Percentiles rank a stretch among this genome's conserved stretches.
Conservation (phyloP, 1,140 invertebrate genomes). For the Agrypnia vestita region DNA sequence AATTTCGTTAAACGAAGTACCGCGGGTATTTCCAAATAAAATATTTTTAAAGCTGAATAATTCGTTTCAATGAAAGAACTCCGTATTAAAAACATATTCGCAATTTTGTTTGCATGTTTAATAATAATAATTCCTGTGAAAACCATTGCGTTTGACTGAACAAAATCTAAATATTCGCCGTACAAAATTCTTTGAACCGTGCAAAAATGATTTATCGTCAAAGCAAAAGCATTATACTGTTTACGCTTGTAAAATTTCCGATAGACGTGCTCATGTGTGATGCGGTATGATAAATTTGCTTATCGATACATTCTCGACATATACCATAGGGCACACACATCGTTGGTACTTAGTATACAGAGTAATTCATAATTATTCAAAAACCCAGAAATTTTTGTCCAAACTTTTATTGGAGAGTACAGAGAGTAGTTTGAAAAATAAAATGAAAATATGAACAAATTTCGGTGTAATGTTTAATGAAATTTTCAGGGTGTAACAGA, state of each 20-base stretch:
- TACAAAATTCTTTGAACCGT: slow-evolving; percentile 8
- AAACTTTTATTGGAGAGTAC: neutral
- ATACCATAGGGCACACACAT: no score
- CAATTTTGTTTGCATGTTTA: neutral
- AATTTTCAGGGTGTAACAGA: no score
- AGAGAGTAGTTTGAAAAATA: no score
- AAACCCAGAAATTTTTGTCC: neutral
- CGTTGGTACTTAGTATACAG: no score
- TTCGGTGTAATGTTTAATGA: no score
- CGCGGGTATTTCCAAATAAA: no score
- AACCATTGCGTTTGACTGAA: neutral
- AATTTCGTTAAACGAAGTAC: no score
- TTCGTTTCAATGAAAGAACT: no score
- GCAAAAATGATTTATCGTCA: slow-evolving; percentile 29
- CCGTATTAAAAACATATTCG: no score
- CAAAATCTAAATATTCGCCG: slow-evolving; percentile 10
- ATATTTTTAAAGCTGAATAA: no score
- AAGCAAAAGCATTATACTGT: slow-evolving; percentile 1
- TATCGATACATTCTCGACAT: no score
- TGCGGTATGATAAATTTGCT: slow-evolving; percentile 23
- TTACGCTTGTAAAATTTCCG: slow-evolving; percentile 3
- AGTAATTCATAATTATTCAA: neutral
- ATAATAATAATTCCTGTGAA: neutral
- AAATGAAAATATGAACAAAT: no score
- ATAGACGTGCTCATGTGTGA: slow-evolving; percentile 10